A percentile compares a stretch with the other conserved stretches of the same genome.
These are phyloP conservation scores for Oriolus oriolus DNA, from an alignment of 2,113 vertebrate species.

Conservation along the genomic window DNA sequence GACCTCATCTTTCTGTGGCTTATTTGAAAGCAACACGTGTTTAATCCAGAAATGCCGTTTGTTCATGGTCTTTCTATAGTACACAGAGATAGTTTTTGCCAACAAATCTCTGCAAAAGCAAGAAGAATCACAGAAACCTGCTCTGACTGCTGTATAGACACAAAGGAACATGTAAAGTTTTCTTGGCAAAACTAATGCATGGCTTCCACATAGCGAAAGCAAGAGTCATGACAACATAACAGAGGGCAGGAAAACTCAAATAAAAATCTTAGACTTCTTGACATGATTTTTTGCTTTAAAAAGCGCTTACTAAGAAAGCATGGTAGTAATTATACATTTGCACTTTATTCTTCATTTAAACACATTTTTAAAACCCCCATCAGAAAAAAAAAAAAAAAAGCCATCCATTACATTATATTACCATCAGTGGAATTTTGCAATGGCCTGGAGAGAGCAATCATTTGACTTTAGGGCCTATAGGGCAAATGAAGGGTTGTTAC, in stretches of 20 bases:
- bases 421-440: not conserved
- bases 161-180: not conserved
- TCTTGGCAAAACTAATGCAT: not conserved
- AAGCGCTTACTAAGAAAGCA: not conserved
- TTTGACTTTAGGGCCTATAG: not conserved
- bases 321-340: not conserved
- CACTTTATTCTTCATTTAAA: not conserved
- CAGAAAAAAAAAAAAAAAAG: not conserved
- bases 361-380: accelerated
- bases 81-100: not conserved
- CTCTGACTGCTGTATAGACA: not conserved
- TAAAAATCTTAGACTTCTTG: not conserved
- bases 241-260: not conserved
- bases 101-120: not conserved
- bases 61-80: not conserved
- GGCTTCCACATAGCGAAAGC: not conserved
- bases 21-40: not conserved
- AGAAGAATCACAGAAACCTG: not conserved
- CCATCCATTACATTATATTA: not conserved
- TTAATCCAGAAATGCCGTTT: not conserved
- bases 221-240: not conserved
- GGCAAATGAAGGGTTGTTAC: not conserved
- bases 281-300: not conserved
- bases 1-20: not conserved
- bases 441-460: not conserved